phyloP scores from a whole-genome alignment of 2,113 vertebrate genomes.

The Procavia capensis region DNA sequence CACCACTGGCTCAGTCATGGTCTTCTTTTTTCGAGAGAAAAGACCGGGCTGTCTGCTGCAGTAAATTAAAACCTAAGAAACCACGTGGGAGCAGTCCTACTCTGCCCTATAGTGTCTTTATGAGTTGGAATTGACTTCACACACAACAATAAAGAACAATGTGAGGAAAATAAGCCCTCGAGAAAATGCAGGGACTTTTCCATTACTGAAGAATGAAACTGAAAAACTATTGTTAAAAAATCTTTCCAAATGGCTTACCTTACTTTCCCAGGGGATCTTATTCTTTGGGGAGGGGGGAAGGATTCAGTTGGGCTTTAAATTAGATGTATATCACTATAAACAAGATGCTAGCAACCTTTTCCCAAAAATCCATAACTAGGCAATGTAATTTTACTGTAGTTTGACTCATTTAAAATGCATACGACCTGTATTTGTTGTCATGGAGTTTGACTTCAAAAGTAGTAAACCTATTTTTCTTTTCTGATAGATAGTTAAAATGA shows the following conservation, averaged over 20 bases:
- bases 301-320: neutral
- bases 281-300: neutral
- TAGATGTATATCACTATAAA: neutral
- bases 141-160: neutral
- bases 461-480: constrained; percentile 31
- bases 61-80: neutral
- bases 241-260: neutral
- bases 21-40: no score
- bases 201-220: neutral
- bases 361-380: neutral
- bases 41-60: neutral
- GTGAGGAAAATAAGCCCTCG: constrained; percentile 11
- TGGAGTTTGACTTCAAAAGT: constrained; percentile 20
- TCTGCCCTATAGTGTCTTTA: neutral
- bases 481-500: constrained; percentile 12
- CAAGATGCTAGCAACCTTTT: neutral
- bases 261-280: neutral
- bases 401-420: constrained; percentile 14
- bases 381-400: neutral
- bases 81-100: neutral
- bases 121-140: neutral
- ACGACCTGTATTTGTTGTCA: neutral
- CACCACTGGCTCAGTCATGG: neutral
- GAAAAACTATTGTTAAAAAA: neutral
- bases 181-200: neutral